These are phyloP conservation scores for Heliconius hewitsoni DNA, from an alignment of 1,140 invertebrate species.

Conservation along the genomic window DNA sequence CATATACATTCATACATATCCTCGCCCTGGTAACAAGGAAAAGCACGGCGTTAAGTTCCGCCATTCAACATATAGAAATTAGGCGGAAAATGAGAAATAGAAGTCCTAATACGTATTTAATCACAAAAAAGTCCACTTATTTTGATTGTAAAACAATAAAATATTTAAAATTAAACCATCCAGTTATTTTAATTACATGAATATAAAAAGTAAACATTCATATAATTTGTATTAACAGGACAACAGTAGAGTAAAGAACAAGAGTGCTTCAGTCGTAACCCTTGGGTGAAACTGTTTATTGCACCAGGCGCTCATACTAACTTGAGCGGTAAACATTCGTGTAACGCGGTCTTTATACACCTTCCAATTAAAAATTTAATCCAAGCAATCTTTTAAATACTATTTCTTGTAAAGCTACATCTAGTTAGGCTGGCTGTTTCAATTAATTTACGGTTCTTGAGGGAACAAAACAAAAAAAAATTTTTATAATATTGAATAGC, in stretches of 20 bases:
- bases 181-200: not conserved
- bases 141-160: not conserved
- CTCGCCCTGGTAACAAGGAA: too few relatives aligned
- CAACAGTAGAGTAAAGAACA: conserved; percentile 27
- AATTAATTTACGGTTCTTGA: conserved; percentile 12
- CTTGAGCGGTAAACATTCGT: conserved; percentile 26
- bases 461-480: conserved; percentile 10
- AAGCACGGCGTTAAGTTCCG: too few relatives aligned
- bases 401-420: conserved; percentile 29
- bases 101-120: too few relatives aligned
- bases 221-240: conserved; percentile 36
- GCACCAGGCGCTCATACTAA: not conserved
- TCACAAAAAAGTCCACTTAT: not conserved
- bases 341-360: conserved; percentile 31
- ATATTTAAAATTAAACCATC: not conserved
- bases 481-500: conserved; percentile 6
- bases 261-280: conserved; percentile 7
- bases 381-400: conserved; percentile 27
- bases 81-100: too few relatives aligned
- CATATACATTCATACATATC: too few relatives aligned
- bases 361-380: conserved; percentile 35
- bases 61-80: too few relatives aligned
- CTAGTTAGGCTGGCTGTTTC: conserved; percentile 12
- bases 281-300: conserved; percentile 5
- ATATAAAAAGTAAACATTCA: conserved; percentile 17